Evolutionary conservation across 2,797 vertebrate genomes (phyloP).

Genomic region (Enoplosus armatus): DNA sequence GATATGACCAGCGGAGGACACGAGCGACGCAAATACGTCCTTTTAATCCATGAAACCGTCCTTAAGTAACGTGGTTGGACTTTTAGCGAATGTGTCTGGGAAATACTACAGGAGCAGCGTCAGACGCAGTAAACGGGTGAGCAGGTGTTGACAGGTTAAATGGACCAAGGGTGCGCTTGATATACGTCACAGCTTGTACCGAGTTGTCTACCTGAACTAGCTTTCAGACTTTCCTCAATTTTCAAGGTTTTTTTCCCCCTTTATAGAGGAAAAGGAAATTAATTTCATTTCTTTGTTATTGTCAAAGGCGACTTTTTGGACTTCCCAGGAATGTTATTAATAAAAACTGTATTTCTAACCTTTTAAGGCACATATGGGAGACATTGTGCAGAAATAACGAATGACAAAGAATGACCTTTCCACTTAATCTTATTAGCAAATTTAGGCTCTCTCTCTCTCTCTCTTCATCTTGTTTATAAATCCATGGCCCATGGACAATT

Average conservation of each 20-base stretch:
- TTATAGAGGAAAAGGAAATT: slow-evolving; percentile 2
- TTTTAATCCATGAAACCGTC: neutral
- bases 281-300: slow-evolving; percentile 17
- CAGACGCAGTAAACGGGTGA: fast-evolving
- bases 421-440: slow-evolving; percentile 10
- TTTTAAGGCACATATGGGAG: slow-evolving; percentile 34
- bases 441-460: neutral
- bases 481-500: slow-evolving; percentile 27
- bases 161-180: neutral
- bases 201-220: neutral
- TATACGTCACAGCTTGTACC: neutral
- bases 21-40: neutral
- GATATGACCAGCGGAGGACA: neutral
- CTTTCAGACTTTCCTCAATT: neutral
- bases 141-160: slow-evolving; percentile 1
- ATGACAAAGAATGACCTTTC: slow-evolving; percentile 22
- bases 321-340: slow-evolving; percentile 40
- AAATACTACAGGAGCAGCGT: neutral
- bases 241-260: neutral
- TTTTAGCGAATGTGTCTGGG: fast-evolving
- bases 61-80: neutral
- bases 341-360: slow-evolving; percentile 30
- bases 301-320: neutral
- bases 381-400: slow-evolving; percentile 36
- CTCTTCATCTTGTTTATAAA: slow-evolving; percentile 14